These are phyloP conservation scores for Xestia sexstrigata DNA, from an alignment of 2,888 invertebrate genomes.

Conservation along the genomic window DNA sequence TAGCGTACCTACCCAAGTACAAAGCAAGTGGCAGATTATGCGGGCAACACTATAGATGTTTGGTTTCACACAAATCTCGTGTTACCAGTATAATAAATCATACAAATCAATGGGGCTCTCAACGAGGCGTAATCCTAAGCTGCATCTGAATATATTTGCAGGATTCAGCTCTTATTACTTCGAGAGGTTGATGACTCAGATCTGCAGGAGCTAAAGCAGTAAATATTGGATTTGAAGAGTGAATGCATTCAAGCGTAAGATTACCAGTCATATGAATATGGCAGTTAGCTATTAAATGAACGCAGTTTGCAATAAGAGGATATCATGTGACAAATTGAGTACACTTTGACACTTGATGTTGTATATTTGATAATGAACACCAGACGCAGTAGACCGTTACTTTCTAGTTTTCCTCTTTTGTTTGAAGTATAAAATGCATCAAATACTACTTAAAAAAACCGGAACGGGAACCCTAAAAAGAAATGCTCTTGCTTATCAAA, in stretches of 20 bases:
- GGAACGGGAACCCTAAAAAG: no score
- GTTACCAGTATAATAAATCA: conserved; percentile 63
- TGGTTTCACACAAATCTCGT: conserved; percentile 67
- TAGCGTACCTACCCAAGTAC: conserved; percentile 18
- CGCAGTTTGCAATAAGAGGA: conserved; percentile 11
- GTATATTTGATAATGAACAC: background rate
- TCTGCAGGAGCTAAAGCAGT: conserved; percentile 26
- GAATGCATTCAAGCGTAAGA: conserved; percentile 29
- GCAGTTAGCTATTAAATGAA: conserved; percentile 16
- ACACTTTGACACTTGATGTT: conserved; percentile 3
- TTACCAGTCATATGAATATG: conserved; percentile 26
- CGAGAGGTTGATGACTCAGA: conserved; percentile 52
- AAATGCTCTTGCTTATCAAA: background rate
- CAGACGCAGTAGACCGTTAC: background rate
- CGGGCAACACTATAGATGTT: conserved; percentile 60
- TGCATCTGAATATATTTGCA: conserved; percentile 45
- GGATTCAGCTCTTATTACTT: conserved; percentile 44
- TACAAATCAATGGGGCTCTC: conserved; percentile 59
- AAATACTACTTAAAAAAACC: background rate
- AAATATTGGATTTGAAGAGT: conserved; percentile 41
- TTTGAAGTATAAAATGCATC: background rate
- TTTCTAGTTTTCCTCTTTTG: background rate
- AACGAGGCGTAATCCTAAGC: conserved; percentile 52
- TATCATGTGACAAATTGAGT: conserved; percentile 11
- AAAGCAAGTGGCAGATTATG: conserved; percentile 51